These are phyloP conservation scores for Drosophila bocqueti DNA, from an alignment of 1,140 invertebrate genomes.

Conservation along the genomic window DNA sequence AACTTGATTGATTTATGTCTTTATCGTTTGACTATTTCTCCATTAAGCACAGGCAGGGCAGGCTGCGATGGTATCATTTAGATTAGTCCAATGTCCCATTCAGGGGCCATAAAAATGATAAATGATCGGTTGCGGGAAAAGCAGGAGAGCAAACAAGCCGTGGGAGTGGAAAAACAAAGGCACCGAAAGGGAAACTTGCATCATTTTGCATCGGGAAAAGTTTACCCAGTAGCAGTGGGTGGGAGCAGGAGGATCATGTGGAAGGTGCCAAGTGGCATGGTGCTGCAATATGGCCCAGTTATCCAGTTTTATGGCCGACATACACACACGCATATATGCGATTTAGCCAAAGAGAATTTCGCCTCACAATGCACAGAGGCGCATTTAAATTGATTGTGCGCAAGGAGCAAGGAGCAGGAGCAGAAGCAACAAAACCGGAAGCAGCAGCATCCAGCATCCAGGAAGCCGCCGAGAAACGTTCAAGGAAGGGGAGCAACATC, in stretches of 20 bases:
- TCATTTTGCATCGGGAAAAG: conserved; percentile 57
- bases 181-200: conserved; percentile 60
- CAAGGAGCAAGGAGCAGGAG: conserved; percentile 26
- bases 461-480: conserved; percentile 60
- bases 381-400: conserved; percentile 82
- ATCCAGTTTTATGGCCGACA: conserved; percentile 49
- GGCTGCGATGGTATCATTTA: conserved; percentile 63
- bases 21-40: conserved; percentile 63
- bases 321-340: conserved; percentile 29
- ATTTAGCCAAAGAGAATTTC: conserved; percentile 65
- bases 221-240: conserved; percentile 7
- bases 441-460: conserved; percentile 14
- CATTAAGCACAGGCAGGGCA: conserved; percentile 35
- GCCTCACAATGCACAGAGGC: conserved; percentile 75
- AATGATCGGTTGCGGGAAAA: conserved; percentile 51
- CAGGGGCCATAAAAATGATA: conserved; percentile 75
- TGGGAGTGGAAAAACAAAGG: conserved; percentile 17
- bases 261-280: conserved; percentile 24
- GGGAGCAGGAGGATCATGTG: conserved; percentile 10
- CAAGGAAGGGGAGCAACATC: conserved; percentile 62
- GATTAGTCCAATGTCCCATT: conserved; percentile 70
- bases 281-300: conserved; percentile 51
- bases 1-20: conserved; percentile 60
- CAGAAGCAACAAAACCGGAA: conserved; percentile 6
- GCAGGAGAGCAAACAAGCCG: conserved; percentile 6